Percentiles rank a stretch among this genome's conserved stretches.
phyloP scores from a whole-genome alignment of 2,888 invertebrate genomes.

The Petrophora chlorosata region DNA sequence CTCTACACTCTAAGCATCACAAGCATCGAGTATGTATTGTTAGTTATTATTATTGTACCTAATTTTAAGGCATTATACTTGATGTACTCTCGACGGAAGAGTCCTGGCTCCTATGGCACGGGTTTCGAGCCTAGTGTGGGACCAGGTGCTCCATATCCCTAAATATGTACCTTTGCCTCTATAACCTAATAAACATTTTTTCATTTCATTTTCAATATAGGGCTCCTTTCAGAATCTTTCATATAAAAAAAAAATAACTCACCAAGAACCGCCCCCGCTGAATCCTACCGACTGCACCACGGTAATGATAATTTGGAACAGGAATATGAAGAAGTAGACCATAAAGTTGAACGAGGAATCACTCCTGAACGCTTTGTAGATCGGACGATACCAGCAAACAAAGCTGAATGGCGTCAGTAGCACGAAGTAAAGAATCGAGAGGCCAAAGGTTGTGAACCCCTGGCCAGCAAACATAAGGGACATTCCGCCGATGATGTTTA shows the following conservation, averaged over 20 bases:
- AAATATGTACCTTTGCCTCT: too few relatives aligned
- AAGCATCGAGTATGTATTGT: too few relatives aligned
- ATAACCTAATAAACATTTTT: too few relatives aligned
- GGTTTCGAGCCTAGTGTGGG: too few relatives aligned
- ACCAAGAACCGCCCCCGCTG: constrained; percentile 93
- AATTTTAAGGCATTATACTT: too few relatives aligned
- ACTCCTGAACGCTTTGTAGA: constrained; percentile 99
- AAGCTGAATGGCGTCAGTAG: constrained; percentile 98
- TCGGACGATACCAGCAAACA: constrained; percentile 95
- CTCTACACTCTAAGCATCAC: too few relatives aligned
- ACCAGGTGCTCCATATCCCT: too few relatives aligned
- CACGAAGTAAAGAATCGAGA: constrained; percentile 94
- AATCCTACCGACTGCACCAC: constrained; percentile 95
- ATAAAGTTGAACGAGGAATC: constrained; percentile 99
- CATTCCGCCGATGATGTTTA: constrained; percentile 94
- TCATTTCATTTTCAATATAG: too few relatives aligned
- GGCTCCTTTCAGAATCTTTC: too few relatives aligned
- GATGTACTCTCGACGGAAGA: too few relatives aligned
- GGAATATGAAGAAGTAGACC: constrained; percentile 99
- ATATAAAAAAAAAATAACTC: constrained; percentile 72
- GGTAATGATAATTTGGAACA: constrained; percentile 96
- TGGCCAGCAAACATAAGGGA: constrained; percentile 86
- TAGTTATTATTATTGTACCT: too few relatives aligned
- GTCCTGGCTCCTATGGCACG: too few relatives aligned
- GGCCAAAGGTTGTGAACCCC: constrained; percentile 90